phyloP scores from a whole-genome alignment of 1,140 invertebrate genomes.

The Lethrus apterus region DNA sequence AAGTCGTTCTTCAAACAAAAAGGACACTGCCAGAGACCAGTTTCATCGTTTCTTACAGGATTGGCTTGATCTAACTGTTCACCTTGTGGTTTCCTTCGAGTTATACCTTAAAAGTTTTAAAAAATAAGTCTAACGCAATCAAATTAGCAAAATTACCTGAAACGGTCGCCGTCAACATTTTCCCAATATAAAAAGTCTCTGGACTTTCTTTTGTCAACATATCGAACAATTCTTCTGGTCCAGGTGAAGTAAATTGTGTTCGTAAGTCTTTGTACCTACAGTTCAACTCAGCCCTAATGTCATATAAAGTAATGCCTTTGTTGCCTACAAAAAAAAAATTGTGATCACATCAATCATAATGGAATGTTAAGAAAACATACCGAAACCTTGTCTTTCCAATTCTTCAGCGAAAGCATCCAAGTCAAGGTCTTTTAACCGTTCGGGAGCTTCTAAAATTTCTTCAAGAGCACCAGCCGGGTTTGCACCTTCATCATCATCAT shows the following conservation, averaged over 20 bases:
- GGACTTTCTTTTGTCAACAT: conserved; percentile 95
- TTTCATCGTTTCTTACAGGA: conserved; percentile 89
- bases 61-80: conserved; percentile 93
- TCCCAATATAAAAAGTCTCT: conserved; percentile 91
- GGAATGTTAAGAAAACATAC: conserved; percentile 8
- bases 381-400: conserved; percentile 75
- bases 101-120: conserved; percentile 57
- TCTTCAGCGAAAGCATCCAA: conserved; percentile 98
- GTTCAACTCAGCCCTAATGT: conserved; percentile 93
- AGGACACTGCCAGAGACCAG: conserved; percentile 93
- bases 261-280: conserved; percentile 92
- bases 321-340: conserved; percentile 73
- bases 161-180: conserved; percentile 72
- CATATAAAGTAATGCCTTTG: conserved; percentile 95
- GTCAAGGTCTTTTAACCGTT: conserved; percentile 93
- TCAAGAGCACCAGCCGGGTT: conserved; percentile 95
- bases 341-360: background rate
- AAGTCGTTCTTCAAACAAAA: conserved; percentile 96
- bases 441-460: conserved; percentile 93
- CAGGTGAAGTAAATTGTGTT: conserved; percentile 68
- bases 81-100: conserved; percentile 80
- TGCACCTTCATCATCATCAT: conserved; percentile 92
- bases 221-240: conserved; percentile 84
- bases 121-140: too few species aligned
- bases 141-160: conserved; percentile 44